phyloP scores from a whole-genome alignment of 2,797 vertebrate species.

The Mormyrops boulengeri region DNA sequence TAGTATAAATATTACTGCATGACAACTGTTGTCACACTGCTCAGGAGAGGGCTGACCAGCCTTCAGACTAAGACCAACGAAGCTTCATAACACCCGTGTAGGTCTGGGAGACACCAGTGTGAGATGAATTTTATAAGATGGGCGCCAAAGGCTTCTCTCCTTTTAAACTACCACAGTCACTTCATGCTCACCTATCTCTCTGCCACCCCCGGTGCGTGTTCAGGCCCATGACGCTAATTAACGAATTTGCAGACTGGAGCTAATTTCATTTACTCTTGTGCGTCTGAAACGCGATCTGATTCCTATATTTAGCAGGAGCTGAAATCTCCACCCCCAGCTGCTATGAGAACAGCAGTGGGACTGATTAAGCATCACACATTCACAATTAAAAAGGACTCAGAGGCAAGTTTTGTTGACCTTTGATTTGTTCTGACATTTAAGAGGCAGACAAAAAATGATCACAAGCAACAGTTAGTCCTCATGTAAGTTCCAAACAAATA shows the following conservation, averaged over 20 bases:
- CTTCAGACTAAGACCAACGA: not conserved
- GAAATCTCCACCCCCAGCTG: not conserved
- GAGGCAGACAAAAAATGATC: not conserved
- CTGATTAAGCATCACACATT: not conserved
- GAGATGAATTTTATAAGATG: not conserved
- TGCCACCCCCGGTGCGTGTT: constrained; percentile 26
- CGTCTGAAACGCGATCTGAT: constrained; percentile 4
- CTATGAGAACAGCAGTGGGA: not conserved
- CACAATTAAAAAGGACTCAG: not conserved
- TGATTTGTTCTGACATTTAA: not conserved
- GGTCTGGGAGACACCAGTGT: not conserved
- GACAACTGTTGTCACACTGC: not conserved
- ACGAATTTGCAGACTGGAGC: constrained; percentile 28
- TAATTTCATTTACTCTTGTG: constrained; percentile 20
- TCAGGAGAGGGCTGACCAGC: not conserved
- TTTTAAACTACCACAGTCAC: not conserved
- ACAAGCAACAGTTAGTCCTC: not conserved
- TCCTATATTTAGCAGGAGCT: constrained; percentile 23
- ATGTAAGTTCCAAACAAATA: not conserved
- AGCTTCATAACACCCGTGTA: not conserved
- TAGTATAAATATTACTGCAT: not conserved
- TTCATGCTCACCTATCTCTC: not conserved
- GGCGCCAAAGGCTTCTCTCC: not conserved
- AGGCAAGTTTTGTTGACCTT: not conserved
- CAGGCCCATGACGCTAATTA: constrained; percentile 33